Evolutionary conservation across 2,888 invertebrate genomes (phyloP).

Genomic region (Formica aserva): DNA sequence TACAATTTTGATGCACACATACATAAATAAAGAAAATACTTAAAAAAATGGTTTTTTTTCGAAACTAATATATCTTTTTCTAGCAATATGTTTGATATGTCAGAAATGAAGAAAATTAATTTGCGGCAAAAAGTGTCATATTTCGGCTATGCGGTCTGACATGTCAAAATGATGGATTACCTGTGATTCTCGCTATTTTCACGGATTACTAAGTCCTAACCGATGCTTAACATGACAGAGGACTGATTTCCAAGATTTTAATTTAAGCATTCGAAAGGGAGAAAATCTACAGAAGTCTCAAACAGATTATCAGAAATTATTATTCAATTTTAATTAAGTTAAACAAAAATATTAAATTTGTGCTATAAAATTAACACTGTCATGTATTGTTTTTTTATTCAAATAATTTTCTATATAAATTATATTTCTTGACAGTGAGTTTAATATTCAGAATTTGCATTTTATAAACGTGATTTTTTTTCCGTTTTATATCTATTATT

Average conservation of each 20-base stretch:
- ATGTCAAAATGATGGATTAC: constrained; percentile 43
- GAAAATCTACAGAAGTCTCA: not conserved
- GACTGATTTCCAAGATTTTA: constrained; percentile 17
- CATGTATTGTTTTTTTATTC: not conserved
- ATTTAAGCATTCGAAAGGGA: constrained; percentile 21
- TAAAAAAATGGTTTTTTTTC: not conserved
- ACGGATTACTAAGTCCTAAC: constrained; percentile 17
- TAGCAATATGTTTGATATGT: not conserved
- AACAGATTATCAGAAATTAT: not conserved
- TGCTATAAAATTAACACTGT: not conserved
- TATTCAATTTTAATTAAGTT: constrained; percentile 23
- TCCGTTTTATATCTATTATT: not conserved
- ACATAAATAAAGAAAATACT: not conserved
- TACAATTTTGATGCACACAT: not conserved
- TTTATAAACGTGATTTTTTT: not conserved
- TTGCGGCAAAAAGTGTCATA: not conserved
- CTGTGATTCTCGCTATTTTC: constrained; percentile 32
- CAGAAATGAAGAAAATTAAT: constrained; percentile 30
- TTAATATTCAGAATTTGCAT: not conserved
- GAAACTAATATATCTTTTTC: not conserved
- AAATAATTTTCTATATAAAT: not conserved
- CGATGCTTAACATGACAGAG: constrained; percentile 2
- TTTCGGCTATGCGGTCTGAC: constrained; percentile 5
- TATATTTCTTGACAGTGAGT: not conserved
- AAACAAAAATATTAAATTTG: not conserved